phyloP scores from a whole-genome alignment of 2,113 vertebrate genomes.

The pig (Sus scrofa) region T2T-Sscrofa CM000826.6:134600501-134601000 shows the following conservation, averaged over 20 bases:
- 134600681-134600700: background rate
- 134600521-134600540: background rate
- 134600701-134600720: constrained; percentile 62
- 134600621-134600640: constrained; percentile 57
- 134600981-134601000: constrained; percentile 85
- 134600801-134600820: constrained; percentile 62
- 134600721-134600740: constrained; percentile 54
- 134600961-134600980: constrained; percentile 86
- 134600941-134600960: constrained; percentile 81
- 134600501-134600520: background rate
- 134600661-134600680: constrained; percentile 18
- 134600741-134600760: constrained; percentile 23
- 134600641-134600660: constrained; percentile 66
- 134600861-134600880: constrained; percentile 77
- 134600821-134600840: constrained; percentile 79
- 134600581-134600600: background rate
- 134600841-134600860: constrained; percentile 70
- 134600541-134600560: background rate
- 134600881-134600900: constrained; percentile 84
- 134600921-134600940: constrained; percentile 87
- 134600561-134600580: constrained; percentile 38
- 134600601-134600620: constrained; percentile 73
- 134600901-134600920: constrained; percentile 71
- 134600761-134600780: constrained; percentile 48
- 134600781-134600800: constrained; percentile 74